phyloP scores from a whole-genome alignment of 2,888 invertebrate species.

The Melanostoma mellinum region DNA sequence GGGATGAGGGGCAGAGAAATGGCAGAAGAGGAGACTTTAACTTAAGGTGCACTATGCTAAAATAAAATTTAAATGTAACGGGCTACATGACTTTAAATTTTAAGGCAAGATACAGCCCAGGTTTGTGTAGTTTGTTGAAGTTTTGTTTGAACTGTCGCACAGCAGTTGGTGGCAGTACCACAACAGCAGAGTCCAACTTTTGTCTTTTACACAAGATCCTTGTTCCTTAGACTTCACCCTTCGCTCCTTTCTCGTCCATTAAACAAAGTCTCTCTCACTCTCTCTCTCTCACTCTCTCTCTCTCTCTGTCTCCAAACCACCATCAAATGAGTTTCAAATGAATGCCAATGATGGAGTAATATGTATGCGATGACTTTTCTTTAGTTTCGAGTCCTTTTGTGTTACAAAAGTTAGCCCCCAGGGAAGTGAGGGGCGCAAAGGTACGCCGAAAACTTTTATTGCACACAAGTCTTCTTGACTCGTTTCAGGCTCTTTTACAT shows the following conservation, averaged over 20 bases:
- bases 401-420: slow-evolving; percentile 38
- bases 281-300: neutral
- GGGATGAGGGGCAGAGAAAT: neutral
- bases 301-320: slow-evolving; percentile 3
- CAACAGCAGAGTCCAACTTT: slow-evolving; percentile 32
- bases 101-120: slow-evolving; percentile 25
- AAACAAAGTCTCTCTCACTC: too few species aligned
- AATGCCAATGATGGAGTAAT: slow-evolving; percentile 62
- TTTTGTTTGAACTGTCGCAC: slow-evolving; percentile 36
- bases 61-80: slow-evolving; percentile 60
- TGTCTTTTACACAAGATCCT: slow-evolving; percentile 22
- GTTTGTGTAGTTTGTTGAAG: slow-evolving; percentile 22
- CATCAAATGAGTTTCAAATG: slow-evolving; percentile 55
- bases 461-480: slow-evolving; percentile 20
- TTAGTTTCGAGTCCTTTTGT: slow-evolving; percentile 52
- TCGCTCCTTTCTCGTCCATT: too few species aligned
- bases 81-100: slow-evolving; percentile 55
- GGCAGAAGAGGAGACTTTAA: neutral
- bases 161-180: slow-evolving; percentile 37
- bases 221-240: too few species aligned
- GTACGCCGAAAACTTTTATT: slow-evolving; percentile 58
- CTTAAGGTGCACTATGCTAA: slow-evolving; percentile 32
- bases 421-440: slow-evolving; percentile 1
- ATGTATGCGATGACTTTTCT: slow-evolving; percentile 68
- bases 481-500: slow-evolving; percentile 19